phyloP scores from a whole-genome alignment of 1,140 invertebrate genomes.

The Brachionus calyciflorus region DNA sequence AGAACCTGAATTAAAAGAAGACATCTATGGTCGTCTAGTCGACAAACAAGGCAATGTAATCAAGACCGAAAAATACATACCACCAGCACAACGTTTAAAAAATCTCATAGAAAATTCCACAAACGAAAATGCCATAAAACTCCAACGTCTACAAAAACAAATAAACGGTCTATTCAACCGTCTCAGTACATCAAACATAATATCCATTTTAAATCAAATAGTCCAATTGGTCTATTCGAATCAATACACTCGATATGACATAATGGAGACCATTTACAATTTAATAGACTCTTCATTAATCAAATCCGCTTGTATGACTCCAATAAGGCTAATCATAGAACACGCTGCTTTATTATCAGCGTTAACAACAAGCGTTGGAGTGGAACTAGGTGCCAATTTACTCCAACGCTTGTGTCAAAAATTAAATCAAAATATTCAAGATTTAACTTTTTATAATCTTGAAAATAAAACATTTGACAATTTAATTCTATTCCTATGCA shows the following conservation, averaged over 20 bases:
- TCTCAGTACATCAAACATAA: slow-evolving; percentile 80
- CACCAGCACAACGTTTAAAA: slow-evolving; percentile 71
- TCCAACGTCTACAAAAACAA: slow-evolving; percentile 70
- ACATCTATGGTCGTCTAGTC: slow-evolving; percentile 85
- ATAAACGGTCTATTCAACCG: slow-evolving; percentile 84
- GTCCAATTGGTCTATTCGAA: slow-evolving; percentile 72
- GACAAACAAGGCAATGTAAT: slow-evolving; percentile 74
- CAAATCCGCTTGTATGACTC: slow-evolving; percentile 60
- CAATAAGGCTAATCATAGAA: slow-evolving; percentile 77
- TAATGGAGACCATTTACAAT: slow-evolving; percentile 67
- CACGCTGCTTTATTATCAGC: slow-evolving; percentile 77
- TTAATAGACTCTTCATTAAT: slow-evolving; percentile 52
- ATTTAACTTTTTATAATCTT: slow-evolving; percentile 64
- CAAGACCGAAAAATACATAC: slow-evolving; percentile 69
- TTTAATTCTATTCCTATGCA: slow-evolving; percentile 71
- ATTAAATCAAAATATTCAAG: slow-evolving; percentile 67
- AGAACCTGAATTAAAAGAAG: slow-evolving; percentile 69
- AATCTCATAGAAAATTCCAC: slow-evolving; percentile 56
- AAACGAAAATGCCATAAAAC: slow-evolving; percentile 65
- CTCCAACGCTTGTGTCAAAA: slow-evolving; percentile 69
- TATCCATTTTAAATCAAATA: slow-evolving; percentile 71
- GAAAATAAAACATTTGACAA: slow-evolving; percentile 80
- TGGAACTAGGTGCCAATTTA: slow-evolving; percentile 81
- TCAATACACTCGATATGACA: slow-evolving; percentile 70
- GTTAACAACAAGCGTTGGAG: slow-evolving; percentile 83